Conservation (phyloP, 2,888 invertebrate genomes). For the Caenorhabditis japonica region DNA sequence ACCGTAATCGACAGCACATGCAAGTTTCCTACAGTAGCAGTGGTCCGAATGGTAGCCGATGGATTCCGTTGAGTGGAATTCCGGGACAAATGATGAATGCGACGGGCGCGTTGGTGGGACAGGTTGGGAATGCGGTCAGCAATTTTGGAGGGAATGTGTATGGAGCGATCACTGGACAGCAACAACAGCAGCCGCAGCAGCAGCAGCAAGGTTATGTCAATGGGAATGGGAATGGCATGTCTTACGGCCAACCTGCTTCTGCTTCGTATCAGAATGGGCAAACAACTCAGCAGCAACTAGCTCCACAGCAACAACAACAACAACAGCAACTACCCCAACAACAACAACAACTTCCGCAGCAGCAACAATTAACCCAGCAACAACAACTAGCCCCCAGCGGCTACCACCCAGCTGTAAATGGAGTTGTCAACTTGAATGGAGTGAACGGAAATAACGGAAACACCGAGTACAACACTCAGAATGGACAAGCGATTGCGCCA, state of each 20-base stretch:
- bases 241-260: background rate
- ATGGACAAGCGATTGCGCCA: slow-evolving; percentile 8
- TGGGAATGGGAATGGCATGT: background rate
- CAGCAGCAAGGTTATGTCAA: slow-evolving; percentile 20
- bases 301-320: slow-evolving; percentile 13
- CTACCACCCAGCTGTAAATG: slow-evolving; percentile 54
- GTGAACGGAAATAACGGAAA: slow-evolving; percentile 55
- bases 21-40: slow-evolving; percentile 37
- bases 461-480: slow-evolving; percentile 47
- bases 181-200: slow-evolving; percentile 10
- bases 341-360: background rate
- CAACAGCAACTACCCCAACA: slow-evolving; percentile 1
- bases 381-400: slow-evolving; percentile 23
- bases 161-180: slow-evolving; percentile 27
- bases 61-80: slow-evolving; percentile 49
- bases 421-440: slow-evolving; percentile 59
- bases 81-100: slow-evolving; percentile 40
- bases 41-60: slow-evolving; percentile 46
- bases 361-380: slow-evolving; percentile 6
- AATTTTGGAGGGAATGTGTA: slow-evolving; percentile 27
- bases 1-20: slow-evolving; percentile 59
- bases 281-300: too few relatives aligned
- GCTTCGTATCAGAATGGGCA: slow-evolving; percentile 21
- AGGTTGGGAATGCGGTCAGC: slow-evolving; percentile 38
- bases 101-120: slow-evolving; percentile 36